phyloP scores from a whole-genome alignment of 2,113 vertebrate species.

The Eira barbara region DNA sequence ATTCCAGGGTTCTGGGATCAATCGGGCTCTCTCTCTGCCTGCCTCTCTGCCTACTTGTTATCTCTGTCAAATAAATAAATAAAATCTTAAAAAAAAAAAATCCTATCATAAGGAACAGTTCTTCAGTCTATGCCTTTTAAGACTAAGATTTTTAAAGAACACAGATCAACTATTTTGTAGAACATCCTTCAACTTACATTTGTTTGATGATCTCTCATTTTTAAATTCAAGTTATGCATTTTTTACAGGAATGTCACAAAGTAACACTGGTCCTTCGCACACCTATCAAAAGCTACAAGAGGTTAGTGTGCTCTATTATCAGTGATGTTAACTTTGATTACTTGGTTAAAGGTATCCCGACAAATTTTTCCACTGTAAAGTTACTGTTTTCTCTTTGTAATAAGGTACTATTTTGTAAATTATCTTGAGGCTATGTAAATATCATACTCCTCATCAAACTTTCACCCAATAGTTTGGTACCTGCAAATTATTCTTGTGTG shows the following conservation, averaged over 20 bases:
- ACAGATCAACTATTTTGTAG: neutral
- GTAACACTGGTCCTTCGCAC: neutral
- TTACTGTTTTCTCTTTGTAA: neutral
- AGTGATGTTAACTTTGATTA: neutral
- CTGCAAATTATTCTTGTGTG: neutral
- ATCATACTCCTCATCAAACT: neutral
- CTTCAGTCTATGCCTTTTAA: neutral
- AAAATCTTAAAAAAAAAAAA: neutral
- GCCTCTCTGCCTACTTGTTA: too few relatives aligned
- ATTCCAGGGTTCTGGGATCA: too few relatives aligned
- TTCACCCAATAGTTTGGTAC: neutral
- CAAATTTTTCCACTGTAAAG: neutral
- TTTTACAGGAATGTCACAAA: neutral
- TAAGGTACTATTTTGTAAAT: neutral
- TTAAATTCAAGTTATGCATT: neutral
- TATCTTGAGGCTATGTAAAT: neutral
- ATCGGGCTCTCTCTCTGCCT: too few relatives aligned
- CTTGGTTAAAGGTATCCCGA: neutral
- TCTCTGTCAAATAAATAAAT: too few relatives aligned
- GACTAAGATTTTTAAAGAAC: neutral
- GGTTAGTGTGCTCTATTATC: neutral
- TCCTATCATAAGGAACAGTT: neutral
- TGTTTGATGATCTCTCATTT: neutral
- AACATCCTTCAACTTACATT: neutral
- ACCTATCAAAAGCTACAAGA: neutral